Conservation (phyloP, 2,888 invertebrate species). For the Lasioglossum lativentre region DNA sequence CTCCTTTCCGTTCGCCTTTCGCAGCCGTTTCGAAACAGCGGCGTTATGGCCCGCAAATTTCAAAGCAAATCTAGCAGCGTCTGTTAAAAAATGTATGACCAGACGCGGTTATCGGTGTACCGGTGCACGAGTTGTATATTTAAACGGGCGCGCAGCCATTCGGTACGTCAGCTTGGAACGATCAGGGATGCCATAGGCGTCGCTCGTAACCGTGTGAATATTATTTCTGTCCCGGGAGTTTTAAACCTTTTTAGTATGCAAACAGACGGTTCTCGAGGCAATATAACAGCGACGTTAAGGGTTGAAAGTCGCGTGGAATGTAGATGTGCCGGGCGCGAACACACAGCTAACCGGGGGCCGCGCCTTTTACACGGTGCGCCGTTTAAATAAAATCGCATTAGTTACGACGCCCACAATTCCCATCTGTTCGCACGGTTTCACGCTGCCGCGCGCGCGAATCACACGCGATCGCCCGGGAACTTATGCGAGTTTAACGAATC, state of each 20-base stretch:
- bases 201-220: conserved; percentile 71
- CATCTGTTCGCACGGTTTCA: conserved; percentile 20
- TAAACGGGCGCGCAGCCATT: conserved; percentile 27
- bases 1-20: not conserved
- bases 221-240: conserved; percentile 78
- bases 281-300: conserved; percentile 73
- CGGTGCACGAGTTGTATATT: conserved; percentile 11
- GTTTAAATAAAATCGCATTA: conserved; percentile 53
- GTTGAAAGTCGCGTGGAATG: conserved; percentile 54
- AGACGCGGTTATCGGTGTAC: conserved; percentile 9
- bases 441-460: not conserved
- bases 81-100: conserved; percentile 13
- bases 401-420: conserved; percentile 37
- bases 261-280: conserved; percentile 77
- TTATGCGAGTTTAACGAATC: conserved; percentile 11
- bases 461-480: conserved; percentile 13
- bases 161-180: conserved; percentile 43
- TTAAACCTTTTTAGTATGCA: conserved; percentile 81
- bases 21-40: not conserved
- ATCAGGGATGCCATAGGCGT: conserved; percentile 47
- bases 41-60: not conserved
- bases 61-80: not conserved
- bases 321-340: conserved; percentile 47
- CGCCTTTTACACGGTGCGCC: conserved; percentile 51
- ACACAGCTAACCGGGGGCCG: conserved; percentile 42